Evolutionary conservation across 2,797 vertebrate genomes (phyloP).

Genomic region (Esox lucius): DNA sequence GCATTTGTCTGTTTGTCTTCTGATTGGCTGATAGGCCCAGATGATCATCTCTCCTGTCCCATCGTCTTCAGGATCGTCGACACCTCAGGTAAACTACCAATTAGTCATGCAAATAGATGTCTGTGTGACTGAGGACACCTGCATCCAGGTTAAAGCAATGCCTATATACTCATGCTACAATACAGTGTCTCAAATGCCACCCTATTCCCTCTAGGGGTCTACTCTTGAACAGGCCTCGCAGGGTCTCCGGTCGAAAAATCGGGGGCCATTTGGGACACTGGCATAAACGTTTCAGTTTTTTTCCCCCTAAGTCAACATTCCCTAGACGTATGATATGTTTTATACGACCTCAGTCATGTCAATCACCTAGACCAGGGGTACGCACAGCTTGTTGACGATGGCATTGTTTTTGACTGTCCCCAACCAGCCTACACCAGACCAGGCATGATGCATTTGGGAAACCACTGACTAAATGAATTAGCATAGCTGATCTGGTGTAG

Average conservation of each 20-base stretch:
- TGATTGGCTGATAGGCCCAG: conserved; percentile 49
- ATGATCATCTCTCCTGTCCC: conserved; percentile 3
- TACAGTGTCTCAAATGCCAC: background rate
- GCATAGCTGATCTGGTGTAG: no score
- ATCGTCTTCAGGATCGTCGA: conserved; percentile 46
- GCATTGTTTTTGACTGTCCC: no score
- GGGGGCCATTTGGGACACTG: background rate
- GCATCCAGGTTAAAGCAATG: background rate
- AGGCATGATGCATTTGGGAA: no score
- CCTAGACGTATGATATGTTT: background rate
- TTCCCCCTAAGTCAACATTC: background rate
- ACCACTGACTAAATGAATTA: no score
- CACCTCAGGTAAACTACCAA: conserved; percentile 50
- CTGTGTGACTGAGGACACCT: conserved; percentile 14
- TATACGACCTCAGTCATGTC: background rate
- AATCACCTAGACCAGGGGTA: background rate
- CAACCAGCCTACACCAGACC: no score
- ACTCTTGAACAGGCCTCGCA: background rate
- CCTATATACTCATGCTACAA: background rate
- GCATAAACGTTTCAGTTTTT: background rate
- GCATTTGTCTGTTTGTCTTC: conserved; percentile 2
- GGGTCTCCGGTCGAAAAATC: background rate
- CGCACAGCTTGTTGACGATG: background rate
- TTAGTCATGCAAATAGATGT: conserved; percentile 45
- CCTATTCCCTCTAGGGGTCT: background rate